Base-by-base conservation (phyloP, 2,888 invertebrate genomes). In the Apamea sordens region DNA sequence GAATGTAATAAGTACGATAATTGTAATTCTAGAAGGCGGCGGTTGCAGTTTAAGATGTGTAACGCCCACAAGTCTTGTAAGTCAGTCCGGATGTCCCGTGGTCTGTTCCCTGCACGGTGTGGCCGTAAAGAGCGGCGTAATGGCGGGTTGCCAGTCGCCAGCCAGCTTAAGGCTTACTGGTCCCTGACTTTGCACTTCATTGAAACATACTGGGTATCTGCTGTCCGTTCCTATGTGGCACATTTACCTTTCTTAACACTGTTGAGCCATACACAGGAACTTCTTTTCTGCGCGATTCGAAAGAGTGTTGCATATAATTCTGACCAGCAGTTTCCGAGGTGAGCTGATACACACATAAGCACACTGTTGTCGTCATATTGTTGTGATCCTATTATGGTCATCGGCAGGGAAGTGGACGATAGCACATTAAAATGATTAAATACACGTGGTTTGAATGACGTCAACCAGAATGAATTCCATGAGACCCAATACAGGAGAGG, bases 401-500 rank as follows among this genome's bases (percentile, higher is more conserved):
- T 77, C 78, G 80, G 73, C 75, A 83, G 89, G 92, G 91, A 92
- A 91, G 90, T 89, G 86, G 80, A 83, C 84, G 85, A 89, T 88
- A 89, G 84, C 76, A 80, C 86, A 85, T 87, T 90, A 86, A 86
- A 87, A 88, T 84, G 79, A 88, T 84, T 86, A 86, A 88, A 77
- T 84, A 89, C 89, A 88, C 89, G 90, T 88, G 84, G 80, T 80
- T 50, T 73, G 79, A 50, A 84, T 91, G 90, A 91, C 90, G 90
- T 87, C 80, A 87, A 53, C 41, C 77, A 61, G 73, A 64, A 82
- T 83, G 61, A 83, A 82, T 82, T 78, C 72, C 53, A 64, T 70
- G 76, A 44, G 63, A 32, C 69, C 70, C 67, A 76, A 75, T 28
- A n/a, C 41, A 87, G 8, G n/a, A 84, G 78, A 69, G 79, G 36